Percentiles rank a stretch among this genome's conserved stretches.
These are phyloP conservation scores for Sebastes baramenuke DNA, from an alignment of 2,797 vertebrate species.

Conservation along the genomic window DNA sequence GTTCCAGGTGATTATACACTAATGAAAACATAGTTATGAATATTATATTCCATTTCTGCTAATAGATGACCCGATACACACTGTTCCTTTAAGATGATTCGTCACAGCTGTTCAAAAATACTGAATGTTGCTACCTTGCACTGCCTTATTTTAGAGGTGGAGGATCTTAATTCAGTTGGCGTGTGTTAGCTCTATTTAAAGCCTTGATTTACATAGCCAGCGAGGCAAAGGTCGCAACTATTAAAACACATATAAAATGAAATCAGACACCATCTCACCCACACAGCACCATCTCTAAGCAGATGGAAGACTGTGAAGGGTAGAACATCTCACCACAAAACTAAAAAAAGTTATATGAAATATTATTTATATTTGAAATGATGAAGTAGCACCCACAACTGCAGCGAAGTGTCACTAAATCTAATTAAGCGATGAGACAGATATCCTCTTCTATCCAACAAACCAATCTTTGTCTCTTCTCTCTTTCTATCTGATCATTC, in stretches of 20 bases:
- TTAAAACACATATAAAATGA: conserved; percentile 4
- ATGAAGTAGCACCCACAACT: neutral
- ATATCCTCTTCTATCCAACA: neutral
- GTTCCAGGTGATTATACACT: too few species aligned
- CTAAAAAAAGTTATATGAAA: neutral
- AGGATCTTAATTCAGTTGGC: conserved; percentile 14
- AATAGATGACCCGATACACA: too few species aligned
- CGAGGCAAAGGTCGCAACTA: conserved; percentile 7
- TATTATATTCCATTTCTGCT: too few species aligned
- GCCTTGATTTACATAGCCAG: conserved; percentile 39
- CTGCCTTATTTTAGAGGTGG: neutral
- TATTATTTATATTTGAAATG: neutral
- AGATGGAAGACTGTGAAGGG: neutral
- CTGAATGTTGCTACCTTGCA: neutral
- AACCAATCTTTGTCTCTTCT: conserved; percentile 5
- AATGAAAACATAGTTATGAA: too few species aligned
- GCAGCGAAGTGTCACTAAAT: neutral
- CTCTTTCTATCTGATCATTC: conserved; percentile 44
- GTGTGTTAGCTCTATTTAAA: conserved; percentile 28
- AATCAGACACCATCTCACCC: conserved; percentile 7
- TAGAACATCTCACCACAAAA: neutral
- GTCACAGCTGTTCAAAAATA: neutral
- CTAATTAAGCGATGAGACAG: neutral
- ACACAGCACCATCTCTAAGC: neutral
- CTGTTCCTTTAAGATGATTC: neutral